Conservation (phyloP, 2,888 invertebrate genomes). For the Drosophila falleni region DNA sequence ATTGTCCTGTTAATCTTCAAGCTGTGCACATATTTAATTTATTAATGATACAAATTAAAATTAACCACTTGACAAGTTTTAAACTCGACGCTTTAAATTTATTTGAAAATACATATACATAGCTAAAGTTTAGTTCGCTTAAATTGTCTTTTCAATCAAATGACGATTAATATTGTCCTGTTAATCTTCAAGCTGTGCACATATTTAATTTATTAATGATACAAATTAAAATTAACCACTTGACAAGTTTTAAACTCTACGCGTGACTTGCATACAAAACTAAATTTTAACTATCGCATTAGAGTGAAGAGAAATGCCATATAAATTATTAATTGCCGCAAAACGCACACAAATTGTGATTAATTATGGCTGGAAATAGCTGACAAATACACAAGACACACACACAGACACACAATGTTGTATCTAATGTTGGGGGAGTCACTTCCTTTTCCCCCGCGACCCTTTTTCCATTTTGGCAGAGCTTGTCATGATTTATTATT, state of each 20-base stretch:
- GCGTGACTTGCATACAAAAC: slow-evolving; percentile 46
- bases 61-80: slow-evolving; percentile 59
- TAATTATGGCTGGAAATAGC: slow-evolving; percentile 70
- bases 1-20: background rate
- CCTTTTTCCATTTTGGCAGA: slow-evolving; percentile 27
- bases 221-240: slow-evolving; percentile 54
- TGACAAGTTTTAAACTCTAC: slow-evolving; percentile 47
- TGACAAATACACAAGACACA: slow-evolving; percentile 45
- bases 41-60: slow-evolving; percentile 44
- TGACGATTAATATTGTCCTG: background rate
- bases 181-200: background rate
- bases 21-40: slow-evolving; percentile 10
- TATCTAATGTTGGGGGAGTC: slow-evolving; percentile 33
- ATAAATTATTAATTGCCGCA: slow-evolving; percentile 75
- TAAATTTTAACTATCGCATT: slow-evolving; percentile 32
- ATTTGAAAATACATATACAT: no score
- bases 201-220: slow-evolving; percentile 35
- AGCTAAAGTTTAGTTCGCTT: background rate
- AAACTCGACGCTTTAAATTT: slow-evolving; percentile 35
- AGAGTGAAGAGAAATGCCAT: slow-evolving; percentile 38
- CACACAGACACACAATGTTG: slow-evolving; percentile 23
- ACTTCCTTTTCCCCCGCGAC: slow-evolving; percentile 2
- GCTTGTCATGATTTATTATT: slow-evolving; percentile 76
- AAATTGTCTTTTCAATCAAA: slow-evolving; percentile 1
- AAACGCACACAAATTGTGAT: slow-evolving; percentile 75